Base-by-base conservation (phyloP, 2,797 vertebrate genomes). In the Sarcophilus harrisii region DNA sequence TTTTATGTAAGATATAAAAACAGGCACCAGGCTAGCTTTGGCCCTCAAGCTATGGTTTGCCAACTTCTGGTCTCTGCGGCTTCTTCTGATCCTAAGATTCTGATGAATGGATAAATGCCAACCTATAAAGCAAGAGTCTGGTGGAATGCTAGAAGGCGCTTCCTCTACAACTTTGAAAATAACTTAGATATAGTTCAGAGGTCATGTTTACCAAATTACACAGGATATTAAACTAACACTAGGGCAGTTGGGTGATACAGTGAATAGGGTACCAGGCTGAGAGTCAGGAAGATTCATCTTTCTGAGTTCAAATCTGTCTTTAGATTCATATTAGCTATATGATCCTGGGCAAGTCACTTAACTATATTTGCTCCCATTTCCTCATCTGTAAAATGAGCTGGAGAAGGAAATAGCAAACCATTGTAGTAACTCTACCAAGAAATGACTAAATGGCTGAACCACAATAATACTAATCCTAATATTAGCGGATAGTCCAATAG, bases 351-450 rank as follows among this genome's bases (percentile, higher is more conserved):
- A 73, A 73, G 18, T 38, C n/a, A 38, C 16, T 38, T 21, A 73
- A 73, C 66, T 6, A 0, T 24, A 16, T 73, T 73, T 21, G 2
- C 66, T 32, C 38, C n/a, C 8, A 28, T 73, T 66, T 73, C n/a
- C n/a, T 81, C n/a, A 81, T 81, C n/a, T 81, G 66, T 81, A 81
- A 81, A 81, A 81, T 81, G n/a, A 81, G 66, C n/a, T 81, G n/a
- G n/a, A 81, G 66, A 45, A 38, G 18, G 66, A 45, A 81, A 81
- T 81, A 28, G n/a, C 18, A 21, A 81, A 21, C n/a, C 8, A 9
- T n/a, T 81, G 1, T 0, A 21, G 66, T 38, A 38, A 38, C 16
- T 73, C n/a, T 45, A 6, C 18, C 66, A 73, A 73, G 16, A 73
- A 81, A n/a, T 24, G n/a, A 38, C n/a, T 81, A 9, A 81, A 81